phyloP scores from a whole-genome alignment of 2,888 invertebrate genomes.

The Tenodera sinensis region DNA sequence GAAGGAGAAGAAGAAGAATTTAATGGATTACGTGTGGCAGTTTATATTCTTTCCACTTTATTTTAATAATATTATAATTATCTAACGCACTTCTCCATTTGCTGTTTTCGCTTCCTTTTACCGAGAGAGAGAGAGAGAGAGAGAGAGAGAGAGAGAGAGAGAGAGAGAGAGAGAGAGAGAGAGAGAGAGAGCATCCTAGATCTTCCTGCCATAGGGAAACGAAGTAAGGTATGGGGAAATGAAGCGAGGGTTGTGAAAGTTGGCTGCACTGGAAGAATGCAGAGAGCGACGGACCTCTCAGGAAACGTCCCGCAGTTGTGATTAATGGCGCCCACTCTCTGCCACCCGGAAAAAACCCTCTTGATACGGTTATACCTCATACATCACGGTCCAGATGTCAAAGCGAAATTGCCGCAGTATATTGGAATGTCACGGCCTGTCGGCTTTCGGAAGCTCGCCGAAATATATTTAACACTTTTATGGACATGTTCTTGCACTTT shows the following conservation, averaged over 20 bases:
- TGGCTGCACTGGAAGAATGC: neutral
- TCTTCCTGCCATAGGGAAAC: neutral
- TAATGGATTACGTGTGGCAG: too few relatives aligned
- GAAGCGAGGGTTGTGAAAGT: neutral
- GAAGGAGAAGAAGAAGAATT: too few relatives aligned
- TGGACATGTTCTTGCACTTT: neutral
- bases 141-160: neutral
- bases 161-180: neutral
- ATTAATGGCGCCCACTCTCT: neutral
- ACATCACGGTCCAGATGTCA: neutral
- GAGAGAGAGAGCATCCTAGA: neutral
- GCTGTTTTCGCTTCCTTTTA: neutral
- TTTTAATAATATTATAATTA: too few relatives aligned
- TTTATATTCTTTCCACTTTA: too few relatives aligned
- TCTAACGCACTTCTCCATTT: neutral
- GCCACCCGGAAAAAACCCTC: neutral
- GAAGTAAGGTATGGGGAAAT: neutral
- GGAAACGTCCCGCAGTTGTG: neutral
- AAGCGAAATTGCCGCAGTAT: neutral
- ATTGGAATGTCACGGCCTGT: neutral
- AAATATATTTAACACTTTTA: neutral
- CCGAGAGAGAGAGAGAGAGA: neutral
- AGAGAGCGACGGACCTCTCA: neutral
- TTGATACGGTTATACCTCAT: neutral
- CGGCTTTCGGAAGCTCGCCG: neutral